Evolutionary conservation across 2,113 vertebrate species (phyloP), one percentile per base, ranked within the genome.

Genomic region (Mugil cephalus): DNA sequence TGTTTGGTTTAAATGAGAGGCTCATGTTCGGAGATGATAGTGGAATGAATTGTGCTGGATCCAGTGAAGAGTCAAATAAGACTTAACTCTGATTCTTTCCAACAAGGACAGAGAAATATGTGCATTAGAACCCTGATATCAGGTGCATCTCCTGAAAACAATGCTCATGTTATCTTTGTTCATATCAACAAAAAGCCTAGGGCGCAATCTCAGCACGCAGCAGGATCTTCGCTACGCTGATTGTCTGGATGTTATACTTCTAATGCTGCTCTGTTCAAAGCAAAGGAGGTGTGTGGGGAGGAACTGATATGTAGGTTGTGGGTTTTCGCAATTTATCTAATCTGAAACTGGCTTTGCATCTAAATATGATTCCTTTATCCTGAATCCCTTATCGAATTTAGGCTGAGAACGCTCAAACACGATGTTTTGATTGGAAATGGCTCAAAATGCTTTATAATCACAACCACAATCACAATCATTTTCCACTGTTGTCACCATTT

Each of bases 111-210:
- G 17, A 14, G 45, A 68, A 59, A 1, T 4, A 38, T n/a, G 4
- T 35, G 35, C 61, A 30, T 14, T 17, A 4, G 9, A 66, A 10
- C 15, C 52, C 3, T 0, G 19, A 42, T 83, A 85, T 77, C 66
- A 3, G 0, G 18, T 8, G 7, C 39, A 78, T 66, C 53, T 67
- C 15, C 8, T 42, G 5, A 67, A 46, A 73, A 47, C 18, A 13
- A 18, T 6, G 42, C 39, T 47, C 9, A 1, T 69, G 36, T 47
- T 82, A 89, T 89, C 88, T 82, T 18, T 64, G 72, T 36, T 82
- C 50, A 39, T 17, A 86, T 72, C 83, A 50, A 50, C 50, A 46
- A 7, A 30, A 61, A 39, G 69, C 83, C 59, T 17, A 1, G 0
- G 73, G 88, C 78, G 4, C n/a, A 4, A 34, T 69, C 51, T 58